A percentile compares a stretch with the other conserved stretches of the same genome.
Conservation (phyloP, 2,888 invertebrate species). For the Tenthredo amoena region DNA sequence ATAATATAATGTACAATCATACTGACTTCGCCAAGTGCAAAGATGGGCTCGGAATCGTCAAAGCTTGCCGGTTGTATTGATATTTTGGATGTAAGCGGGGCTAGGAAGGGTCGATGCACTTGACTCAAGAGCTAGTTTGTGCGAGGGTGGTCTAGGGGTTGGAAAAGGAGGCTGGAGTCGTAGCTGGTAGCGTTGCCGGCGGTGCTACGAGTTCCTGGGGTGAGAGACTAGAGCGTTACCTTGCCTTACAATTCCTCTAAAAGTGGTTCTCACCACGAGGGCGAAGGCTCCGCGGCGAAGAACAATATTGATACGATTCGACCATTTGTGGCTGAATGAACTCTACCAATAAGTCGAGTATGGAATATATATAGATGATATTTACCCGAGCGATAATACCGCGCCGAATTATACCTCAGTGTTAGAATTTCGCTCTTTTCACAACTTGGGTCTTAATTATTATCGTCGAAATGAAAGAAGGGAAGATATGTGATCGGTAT, state of each 20-base stretch:
- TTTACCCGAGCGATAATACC: constrained; percentile 1
- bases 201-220: constrained; percentile 41
- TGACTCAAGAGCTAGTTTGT: constrained; percentile 47
- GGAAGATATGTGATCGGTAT: background rate
- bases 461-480: background rate
- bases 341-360: background rate
- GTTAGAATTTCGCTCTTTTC: background rate
- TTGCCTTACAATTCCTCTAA: constrained; percentile 51
- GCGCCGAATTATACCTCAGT: background rate
- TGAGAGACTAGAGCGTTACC: constrained; percentile 46
- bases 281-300: background rate
- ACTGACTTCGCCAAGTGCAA: background rate
- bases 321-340: constrained; percentile 5
- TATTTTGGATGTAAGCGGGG: constrained; percentile 41
- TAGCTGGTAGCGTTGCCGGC: constrained; percentile 34
- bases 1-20: background rate
- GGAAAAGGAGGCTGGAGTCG: constrained; percentile 17
- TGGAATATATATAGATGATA: background rate
- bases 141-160: constrained; percentile 23
- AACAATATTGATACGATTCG: constrained; percentile 52
- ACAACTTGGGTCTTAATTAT: background rate
- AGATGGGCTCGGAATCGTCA: constrained; percentile 13
- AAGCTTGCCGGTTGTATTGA: constrained; percentile 33
- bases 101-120: constrained; percentile 42
- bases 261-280: constrained; percentile 50